phyloP scores from a whole-genome alignment of 1,140 invertebrate species.

The Eciton burchellii region DNA sequence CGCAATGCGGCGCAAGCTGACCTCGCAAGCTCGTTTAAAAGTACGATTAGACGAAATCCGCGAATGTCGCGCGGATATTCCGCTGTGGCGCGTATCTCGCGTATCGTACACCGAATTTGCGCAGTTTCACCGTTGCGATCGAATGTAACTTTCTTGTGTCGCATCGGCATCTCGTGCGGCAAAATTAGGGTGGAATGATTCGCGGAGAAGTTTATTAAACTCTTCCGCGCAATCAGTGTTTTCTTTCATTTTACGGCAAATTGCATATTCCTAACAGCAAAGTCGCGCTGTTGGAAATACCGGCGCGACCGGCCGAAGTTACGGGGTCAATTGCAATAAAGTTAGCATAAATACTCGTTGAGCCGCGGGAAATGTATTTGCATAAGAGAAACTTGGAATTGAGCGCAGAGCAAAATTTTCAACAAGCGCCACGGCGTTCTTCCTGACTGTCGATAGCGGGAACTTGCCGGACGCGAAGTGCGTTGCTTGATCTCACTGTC shows the following conservation, averaged over 20 bases:
- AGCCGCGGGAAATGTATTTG: constrained; percentile 43
- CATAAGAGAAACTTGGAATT: constrained; percentile 58
- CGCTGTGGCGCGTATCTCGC: background rate
- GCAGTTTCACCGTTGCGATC: background rate
- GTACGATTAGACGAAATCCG: background rate
- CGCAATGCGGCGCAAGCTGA: background rate
- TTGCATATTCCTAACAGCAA: constrained; percentile 53
- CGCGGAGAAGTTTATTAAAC: constrained; percentile 47
- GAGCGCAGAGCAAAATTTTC: constrained; percentile 51
- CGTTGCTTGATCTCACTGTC: constrained; percentile 41
- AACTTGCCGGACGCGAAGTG: constrained; percentile 22
- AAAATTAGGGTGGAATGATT: constrained; percentile 31
- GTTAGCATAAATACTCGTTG: constrained; percentile 59
- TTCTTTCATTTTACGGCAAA: constrained; percentile 50
- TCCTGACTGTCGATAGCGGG: constrained; percentile 22
- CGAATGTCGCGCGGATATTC: background rate
- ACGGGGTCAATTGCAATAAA: constrained; percentile 56
- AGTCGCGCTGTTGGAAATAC: constrained; percentile 46
- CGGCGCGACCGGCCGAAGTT: constrained; percentile 38
- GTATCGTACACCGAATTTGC: background rate
- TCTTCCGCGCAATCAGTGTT: constrained; percentile 55
- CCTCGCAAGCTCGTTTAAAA: background rate
- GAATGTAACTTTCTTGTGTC: constrained; percentile 1
- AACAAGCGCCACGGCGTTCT: constrained; percentile 1
- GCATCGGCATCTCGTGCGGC: background rate